phyloP scores from a whole-genome alignment of 2,888 invertebrate species.

The Ariolimax columbianus region DNA sequence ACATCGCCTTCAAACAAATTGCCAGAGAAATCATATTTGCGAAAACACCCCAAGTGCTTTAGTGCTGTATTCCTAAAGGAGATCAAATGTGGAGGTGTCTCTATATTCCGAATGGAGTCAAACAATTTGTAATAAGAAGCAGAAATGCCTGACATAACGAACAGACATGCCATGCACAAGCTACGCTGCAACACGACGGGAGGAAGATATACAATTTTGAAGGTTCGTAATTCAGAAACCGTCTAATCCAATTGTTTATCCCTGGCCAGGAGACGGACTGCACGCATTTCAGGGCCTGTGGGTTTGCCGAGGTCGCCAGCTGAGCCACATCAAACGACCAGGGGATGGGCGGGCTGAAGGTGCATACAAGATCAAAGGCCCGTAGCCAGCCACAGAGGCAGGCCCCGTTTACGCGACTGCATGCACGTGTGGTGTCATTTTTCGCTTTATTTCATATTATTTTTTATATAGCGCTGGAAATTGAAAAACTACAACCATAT shows the following conservation, averaged over 20 bases:
- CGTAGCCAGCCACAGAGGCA: slow-evolving; percentile 7
- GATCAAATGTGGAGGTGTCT: no score
- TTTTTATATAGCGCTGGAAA: no score
- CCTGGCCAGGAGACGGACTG: slow-evolving; percentile 20
- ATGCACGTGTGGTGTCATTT: slow-evolving; percentile 16
- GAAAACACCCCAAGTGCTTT: no score
- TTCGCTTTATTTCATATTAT: background rate
- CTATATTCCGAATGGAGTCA: no score
- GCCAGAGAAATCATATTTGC: no score
- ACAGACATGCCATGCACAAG: no score
- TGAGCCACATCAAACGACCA: slow-evolving; percentile 29
- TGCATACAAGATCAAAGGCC: slow-evolving; percentile 34
- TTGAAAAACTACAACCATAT: no score
- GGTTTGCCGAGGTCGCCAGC: background rate
- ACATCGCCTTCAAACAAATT: no score
- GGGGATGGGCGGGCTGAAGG: background rate
- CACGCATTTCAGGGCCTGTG: background rate
- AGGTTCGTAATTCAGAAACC: background rate
- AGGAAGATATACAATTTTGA: background rate
- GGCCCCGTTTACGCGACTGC: slow-evolving; percentile 26
- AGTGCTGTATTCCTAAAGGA: no score
- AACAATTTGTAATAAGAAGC: no score
- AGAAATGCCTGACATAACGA: no score
- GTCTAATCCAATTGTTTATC: background rate
- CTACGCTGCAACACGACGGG: background rate